Conservation (phyloP, 2,888 invertebrate species). For the Eucriotettix oculatus region DNA sequence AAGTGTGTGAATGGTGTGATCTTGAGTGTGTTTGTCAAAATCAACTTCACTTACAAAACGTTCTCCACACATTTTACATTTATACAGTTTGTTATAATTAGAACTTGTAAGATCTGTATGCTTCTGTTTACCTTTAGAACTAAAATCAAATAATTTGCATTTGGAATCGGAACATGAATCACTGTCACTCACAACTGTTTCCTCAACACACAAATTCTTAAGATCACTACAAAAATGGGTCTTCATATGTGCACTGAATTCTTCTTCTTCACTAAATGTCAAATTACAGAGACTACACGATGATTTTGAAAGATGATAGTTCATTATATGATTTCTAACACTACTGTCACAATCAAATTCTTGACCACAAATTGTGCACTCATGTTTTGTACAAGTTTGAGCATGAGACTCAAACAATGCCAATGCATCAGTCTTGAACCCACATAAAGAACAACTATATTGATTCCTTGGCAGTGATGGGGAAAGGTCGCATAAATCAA, state of each 20-base stretch:
- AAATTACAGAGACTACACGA: slow-evolving; percentile 11
- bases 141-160: slow-evolving; percentile 10
- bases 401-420: background rate
- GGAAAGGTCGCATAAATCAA: background rate
- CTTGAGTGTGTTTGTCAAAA: slow-evolving; percentile 1
- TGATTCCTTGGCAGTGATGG: background rate
- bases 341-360: slow-evolving; percentile 7
- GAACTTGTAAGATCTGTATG: slow-evolving; percentile 7
- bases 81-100: background rate
- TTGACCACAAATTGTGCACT: slow-evolving; percentile 16
- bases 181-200: background rate
- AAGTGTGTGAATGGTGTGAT: background rate
- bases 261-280: slow-evolving; percentile 10
- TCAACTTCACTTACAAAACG: slow-evolving; percentile 4
- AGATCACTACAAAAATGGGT: slow-evolving; percentile 5
- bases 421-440: background rate
- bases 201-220: background rate
- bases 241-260: slow-evolving; percentile 12
- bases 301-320: slow-evolving; percentile 10
- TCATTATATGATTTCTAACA: slow-evolving; percentile 9
- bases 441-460: background rate
- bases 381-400: background rate
- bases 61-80: slow-evolving; percentile 8
- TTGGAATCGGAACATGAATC: background rate
- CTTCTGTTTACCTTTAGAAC: slow-evolving; percentile 2